phyloP scores from a whole-genome alignment of 2,888 invertebrate species.

The Drosophila meridiana region DNA sequence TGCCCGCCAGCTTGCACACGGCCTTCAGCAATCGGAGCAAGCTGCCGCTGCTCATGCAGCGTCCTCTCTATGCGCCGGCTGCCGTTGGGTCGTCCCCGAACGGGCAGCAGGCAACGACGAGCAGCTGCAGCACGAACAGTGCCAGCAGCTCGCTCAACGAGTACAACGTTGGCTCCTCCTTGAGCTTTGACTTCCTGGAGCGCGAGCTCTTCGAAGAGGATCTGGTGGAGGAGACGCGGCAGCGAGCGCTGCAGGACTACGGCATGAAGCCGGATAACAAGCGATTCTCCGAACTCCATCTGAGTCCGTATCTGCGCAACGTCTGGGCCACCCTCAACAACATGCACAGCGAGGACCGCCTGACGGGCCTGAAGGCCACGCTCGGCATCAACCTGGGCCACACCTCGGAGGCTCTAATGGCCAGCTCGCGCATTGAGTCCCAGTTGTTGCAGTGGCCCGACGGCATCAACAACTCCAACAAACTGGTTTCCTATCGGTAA shows the following conservation, averaged over 20 bases:
- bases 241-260: slow-evolving; percentile 89
- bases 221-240: slow-evolving; percentile 86
- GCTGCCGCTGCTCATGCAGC: slow-evolving; percentile 78
- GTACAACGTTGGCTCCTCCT: slow-evolving; percentile 56
- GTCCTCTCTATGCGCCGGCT: slow-evolving; percentile 65
- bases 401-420: slow-evolving; percentile 81
- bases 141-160: slow-evolving; percentile 58
- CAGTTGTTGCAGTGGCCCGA: slow-evolving; percentile 84
- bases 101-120: slow-evolving; percentile 41
- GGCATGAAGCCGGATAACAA: slow-evolving; percentile 91
- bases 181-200: slow-evolving; percentile 73
- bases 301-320: slow-evolving; percentile 90
- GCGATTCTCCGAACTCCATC: slow-evolving; percentile 92
- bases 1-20: slow-evolving; percentile 82
- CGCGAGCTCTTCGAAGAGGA: slow-evolving; percentile 76
- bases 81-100: slow-evolving; percentile 57
- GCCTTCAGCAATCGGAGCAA: slow-evolving; percentile 83
- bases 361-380: slow-evolving; percentile 86
- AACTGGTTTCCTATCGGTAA: slow-evolving; percentile 81
- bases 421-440: slow-evolving; percentile 81
- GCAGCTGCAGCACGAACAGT: slow-evolving; percentile 63
- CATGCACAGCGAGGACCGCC: slow-evolving; percentile 87
- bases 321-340: slow-evolving; percentile 89
- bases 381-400: slow-evolving; percentile 82
- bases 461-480: slow-evolving; percentile 82